Conservation (phyloP, 37 sponge, comb jelly and placozoan genomes). For the Mnemiopsis leidyi region DNA sequence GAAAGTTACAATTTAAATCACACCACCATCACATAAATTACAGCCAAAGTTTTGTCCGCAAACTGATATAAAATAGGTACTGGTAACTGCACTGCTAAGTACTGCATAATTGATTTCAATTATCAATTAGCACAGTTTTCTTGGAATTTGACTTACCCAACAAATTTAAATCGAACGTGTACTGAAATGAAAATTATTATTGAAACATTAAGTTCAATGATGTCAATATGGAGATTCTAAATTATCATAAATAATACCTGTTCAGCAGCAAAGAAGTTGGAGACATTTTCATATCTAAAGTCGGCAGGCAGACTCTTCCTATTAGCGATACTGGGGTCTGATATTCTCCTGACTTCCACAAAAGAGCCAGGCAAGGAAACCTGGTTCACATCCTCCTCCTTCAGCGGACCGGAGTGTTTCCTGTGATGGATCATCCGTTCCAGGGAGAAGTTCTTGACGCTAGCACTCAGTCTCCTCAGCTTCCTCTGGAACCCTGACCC, state of each 20-base stretch:
- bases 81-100: too few species aligned
- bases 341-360: background rate
- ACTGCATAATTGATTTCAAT: too few species aligned
- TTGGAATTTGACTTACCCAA: too few species aligned
- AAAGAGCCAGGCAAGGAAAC: background rate
- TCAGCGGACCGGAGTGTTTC: background rate
- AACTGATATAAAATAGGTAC: too few species aligned
- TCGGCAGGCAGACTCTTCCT: conserved; percentile 64
- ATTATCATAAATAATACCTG: too few species aligned
- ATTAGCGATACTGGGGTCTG: background rate
- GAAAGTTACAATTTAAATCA: too few species aligned
- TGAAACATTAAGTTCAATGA: too few species aligned
- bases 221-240: too few species aligned
- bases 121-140: too few species aligned
- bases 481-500: conserved; percentile 27
- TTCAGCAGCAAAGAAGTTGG: background rate
- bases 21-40: background rate
- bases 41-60: too few species aligned
- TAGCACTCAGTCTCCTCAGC: conserved; percentile 41
- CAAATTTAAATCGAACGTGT: too few species aligned
- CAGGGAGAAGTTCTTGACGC: conserved; percentile 17
- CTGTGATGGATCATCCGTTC: background rate
- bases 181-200: too few species aligned
- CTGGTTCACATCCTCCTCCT: background rate
- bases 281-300: conserved; percentile 27